Conservation (phyloP, 2,113 vertebrate species). For the Ammospiza nelsoni region DNA sequence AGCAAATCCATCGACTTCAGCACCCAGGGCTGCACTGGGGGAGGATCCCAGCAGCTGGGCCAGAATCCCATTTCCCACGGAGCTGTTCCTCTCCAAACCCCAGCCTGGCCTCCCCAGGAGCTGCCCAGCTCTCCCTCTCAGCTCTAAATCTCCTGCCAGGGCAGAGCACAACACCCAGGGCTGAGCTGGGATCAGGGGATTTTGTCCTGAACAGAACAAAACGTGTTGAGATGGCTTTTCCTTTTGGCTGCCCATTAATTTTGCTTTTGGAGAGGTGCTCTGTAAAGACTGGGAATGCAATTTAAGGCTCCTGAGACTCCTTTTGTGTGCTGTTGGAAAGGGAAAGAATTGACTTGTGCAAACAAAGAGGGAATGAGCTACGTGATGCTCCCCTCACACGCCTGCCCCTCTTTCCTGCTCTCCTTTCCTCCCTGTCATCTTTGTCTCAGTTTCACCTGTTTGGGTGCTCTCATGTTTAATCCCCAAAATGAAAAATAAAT, state of each 20-base stretch:
- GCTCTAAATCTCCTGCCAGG: not conserved
- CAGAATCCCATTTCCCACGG: not conserved
- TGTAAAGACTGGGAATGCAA: not conserved
- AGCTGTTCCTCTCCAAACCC: not conserved
- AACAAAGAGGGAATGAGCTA: not conserved
- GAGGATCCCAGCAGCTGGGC: not conserved
- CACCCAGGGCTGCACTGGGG: fast-evolving
- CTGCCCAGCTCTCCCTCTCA: fast-evolving
- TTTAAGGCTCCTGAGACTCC: not conserved
- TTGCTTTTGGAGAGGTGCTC: constrained; percentile 10
- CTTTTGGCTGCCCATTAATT: not conserved
- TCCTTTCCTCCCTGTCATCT: not conserved
- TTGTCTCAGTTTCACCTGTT: not conserved
- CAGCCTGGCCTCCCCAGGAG: not conserved
- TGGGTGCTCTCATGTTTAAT: not conserved
- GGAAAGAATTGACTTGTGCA: not conserved
- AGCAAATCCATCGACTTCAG: not conserved
- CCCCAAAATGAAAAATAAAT: not conserved
- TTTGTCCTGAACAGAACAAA: not conserved
- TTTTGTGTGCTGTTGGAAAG: constrained; percentile 2
- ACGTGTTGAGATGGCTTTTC: not conserved
- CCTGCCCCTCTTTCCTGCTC: not conserved
- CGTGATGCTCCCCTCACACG: not conserved
- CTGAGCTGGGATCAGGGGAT: fast-evolving
- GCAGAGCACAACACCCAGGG: not conserved